Conservation (phyloP, 2,888 invertebrate species). For the Hyalella azteca region DNA sequence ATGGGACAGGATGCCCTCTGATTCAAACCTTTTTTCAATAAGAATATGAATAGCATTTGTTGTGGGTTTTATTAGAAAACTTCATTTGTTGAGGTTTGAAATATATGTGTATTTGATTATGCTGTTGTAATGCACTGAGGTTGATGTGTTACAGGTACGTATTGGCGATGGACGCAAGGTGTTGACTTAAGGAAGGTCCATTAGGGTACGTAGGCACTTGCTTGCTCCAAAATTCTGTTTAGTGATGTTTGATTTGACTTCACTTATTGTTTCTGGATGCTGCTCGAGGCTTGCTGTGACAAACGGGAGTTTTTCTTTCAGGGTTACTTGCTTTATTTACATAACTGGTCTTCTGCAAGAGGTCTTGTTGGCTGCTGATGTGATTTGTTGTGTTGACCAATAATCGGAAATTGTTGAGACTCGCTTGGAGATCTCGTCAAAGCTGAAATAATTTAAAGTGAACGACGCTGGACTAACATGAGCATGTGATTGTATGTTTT, state of each 20-base stretch:
- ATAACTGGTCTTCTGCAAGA: too few species aligned
- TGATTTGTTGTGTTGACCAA: too few species aligned
- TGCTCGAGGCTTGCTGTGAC: not conserved
- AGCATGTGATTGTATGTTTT: too few species aligned
- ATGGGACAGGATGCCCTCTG: too few species aligned
- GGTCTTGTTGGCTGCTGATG: too few species aligned
- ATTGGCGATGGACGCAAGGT: constrained; percentile 32
- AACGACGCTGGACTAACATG: too few species aligned
- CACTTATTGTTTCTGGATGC: constrained; percentile 2
- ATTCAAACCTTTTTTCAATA: too few species aligned
- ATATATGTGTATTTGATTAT: not conserved
- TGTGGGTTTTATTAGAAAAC: not conserved
- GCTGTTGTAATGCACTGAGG: not conserved
- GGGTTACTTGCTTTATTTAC: too few species aligned
- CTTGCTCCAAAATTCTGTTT: constrained; percentile 19
- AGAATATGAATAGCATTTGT: not conserved
- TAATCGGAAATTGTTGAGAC: too few species aligned
- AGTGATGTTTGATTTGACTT: not conserved
- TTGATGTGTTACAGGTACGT: constrained; percentile 22
- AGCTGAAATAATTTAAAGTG: too few species aligned
- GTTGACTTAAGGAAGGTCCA: constrained; percentile 33
- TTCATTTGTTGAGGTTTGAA: not conserved
- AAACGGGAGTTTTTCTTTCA: too few species aligned
- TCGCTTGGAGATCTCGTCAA: too few species aligned
- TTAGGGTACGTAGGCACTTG: constrained; percentile 35